Percentiles rank a stretch among this genome's conserved stretches.
These are phyloP conservation scores for Bucco capensis DNA, from an alignment of 2,113 vertebrate genomes.

Conservation along the genomic window DNA sequence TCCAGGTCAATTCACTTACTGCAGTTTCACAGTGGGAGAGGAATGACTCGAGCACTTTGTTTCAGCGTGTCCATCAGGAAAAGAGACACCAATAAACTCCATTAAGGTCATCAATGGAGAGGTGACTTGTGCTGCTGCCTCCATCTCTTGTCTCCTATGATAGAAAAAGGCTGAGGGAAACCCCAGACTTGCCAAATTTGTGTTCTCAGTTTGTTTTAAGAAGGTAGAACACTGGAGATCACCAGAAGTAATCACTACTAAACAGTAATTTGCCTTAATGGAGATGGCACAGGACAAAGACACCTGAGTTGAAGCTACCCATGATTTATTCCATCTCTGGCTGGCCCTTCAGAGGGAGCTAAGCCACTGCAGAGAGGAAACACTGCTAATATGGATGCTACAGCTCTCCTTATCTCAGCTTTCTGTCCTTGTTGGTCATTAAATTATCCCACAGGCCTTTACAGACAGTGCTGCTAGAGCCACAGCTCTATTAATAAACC, in stretches of 20 bases:
- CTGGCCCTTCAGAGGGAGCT: neutral
- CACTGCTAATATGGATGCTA: neutral
- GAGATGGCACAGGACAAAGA: neutral
- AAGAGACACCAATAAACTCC: neutral
- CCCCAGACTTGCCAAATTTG: neutral
- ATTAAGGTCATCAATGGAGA: neutral
- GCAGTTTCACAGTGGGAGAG: neutral
- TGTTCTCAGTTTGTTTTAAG: neutral
- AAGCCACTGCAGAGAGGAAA: neutral
- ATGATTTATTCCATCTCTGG: conserved; percentile 1
- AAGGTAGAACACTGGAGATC: neutral
- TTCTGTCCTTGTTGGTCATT: conserved; percentile 36
- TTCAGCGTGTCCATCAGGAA: neutral
- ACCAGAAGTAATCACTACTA: neutral
- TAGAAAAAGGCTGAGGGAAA: neutral
- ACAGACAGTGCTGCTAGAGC: neutral
- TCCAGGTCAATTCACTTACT: neutral
- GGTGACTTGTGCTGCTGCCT: neutral
- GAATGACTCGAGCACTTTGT: neutral
- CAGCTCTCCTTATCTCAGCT: conserved; percentile 40
- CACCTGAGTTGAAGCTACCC: neutral
- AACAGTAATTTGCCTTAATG: neutral
- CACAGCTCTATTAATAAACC: conserved; percentile 46
- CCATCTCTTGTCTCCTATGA: neutral
- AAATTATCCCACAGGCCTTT: conserved; percentile 43